Evolutionary conservation across 2,888 invertebrate genomes (phyloP), one percentile per base, ranked within the genome.

Genomic region (Suillia variegata): DNA sequence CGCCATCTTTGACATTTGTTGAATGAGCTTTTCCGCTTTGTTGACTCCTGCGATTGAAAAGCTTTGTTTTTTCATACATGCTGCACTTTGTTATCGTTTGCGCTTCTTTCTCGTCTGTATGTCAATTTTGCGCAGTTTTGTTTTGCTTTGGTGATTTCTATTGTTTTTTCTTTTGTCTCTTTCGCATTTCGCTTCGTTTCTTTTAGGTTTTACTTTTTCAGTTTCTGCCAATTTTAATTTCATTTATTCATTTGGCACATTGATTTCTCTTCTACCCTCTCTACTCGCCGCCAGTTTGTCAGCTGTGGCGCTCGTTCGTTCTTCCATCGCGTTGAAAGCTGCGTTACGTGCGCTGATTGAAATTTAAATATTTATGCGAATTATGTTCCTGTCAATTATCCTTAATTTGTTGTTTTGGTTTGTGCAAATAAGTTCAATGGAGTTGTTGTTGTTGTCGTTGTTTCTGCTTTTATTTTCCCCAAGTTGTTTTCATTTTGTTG

Each of bases 281-380:
- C 3, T 45, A 4, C 10, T 3, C 45, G 20, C 18, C 45, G 18
- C 45, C 17, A 45, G 5, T 17, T 5, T 12, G 20, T 13, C 13
- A 18, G 4, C 6, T 13, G 2, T 17, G 3, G 18, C 4, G 18
- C 45, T 17, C 20, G 4, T 20, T 13, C 13, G 45, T 8, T 3
- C 20, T 15, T 26, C 6, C 21, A 20, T 15, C 1, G n/a, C 24
- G 45, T 26, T 26, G 47, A 21, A 20, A 20, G 47, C 33, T 31
- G 33, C 21, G 12, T 38, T 47, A 21, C 34, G 54, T 51, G 31
- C 53, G 49, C 58, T 63, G 61, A 65, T 66, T 66, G 59, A 63
- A 63, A 61, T 63, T 66, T 62, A 65, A 66, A 64, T 62, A 65
- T 66, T 63, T 49, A 63, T 58, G 51, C 42, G 18, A 45, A 45